Base-by-base conservation (phyloP, 2,113 vertebrate genomes). In the Montifringilla adamsi region DNA sequence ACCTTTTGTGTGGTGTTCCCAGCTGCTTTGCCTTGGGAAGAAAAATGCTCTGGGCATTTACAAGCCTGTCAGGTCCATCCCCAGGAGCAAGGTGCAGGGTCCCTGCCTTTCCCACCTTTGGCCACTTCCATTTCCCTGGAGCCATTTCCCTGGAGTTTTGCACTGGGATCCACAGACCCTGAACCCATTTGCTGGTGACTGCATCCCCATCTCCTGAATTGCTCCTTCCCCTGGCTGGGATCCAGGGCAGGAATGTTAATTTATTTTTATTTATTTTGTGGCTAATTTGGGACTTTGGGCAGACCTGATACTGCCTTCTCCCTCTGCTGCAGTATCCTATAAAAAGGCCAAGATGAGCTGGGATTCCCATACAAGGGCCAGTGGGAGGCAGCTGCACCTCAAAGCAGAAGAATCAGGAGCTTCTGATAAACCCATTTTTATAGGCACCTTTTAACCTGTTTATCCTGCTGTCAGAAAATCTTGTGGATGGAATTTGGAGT, bases 41-140 rank as follows among this genome's bases (percentile, higher is more conserved):
- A 22, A 41, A 78, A 74, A 26, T 0, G 0, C 30, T 60, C 1
- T 0, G 27, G 62, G 56, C 19, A 18, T 52, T 49, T 31, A 15
- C 4, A 58, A 69, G 6, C 41, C 47, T 23, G 12, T 6, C 2
- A 8, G 33, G 55, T 3, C 11, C 5, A 1, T 20, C 22, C 24
- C n/a, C 4, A 3, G 58, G 39, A 47, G 33, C 13, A 4, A 47
- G 15, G n/a, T 13, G 30, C 0, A 0, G 31, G 43, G 13, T 3
- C 7, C 1, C 0, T 28, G 30, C 24, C 66, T 11, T 66, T 37
- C 81, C 16, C 26, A 22, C 15, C 24, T 35, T 43, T 1, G 3
- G 23, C 33, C 35, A 4, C 18, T 50, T 27, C 28, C 2, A 0
- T 50, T 72, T 22, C 47, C 26, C 6, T 3, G 3, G 31, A 55